These are phyloP conservation scores for Macheiramphus alcinus DNA, from an alignment of 2,113 vertebrate genomes.

Conservation along the genomic window DNA sequence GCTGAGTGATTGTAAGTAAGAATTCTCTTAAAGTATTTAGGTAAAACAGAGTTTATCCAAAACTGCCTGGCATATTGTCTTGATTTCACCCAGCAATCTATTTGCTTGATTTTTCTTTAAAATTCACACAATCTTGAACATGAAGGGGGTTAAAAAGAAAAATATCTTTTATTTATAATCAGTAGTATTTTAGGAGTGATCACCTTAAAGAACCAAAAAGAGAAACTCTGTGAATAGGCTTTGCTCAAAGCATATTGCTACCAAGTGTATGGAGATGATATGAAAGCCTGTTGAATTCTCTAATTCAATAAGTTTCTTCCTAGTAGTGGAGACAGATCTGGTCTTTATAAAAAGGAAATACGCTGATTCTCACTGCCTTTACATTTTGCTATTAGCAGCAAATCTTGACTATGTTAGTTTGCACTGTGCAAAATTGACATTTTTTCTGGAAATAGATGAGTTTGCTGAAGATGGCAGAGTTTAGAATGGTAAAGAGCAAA, in stretches of 20 bases:
- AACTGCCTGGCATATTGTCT: background rate
- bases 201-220: background rate
- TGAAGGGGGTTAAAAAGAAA: background rate
- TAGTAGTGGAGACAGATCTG: background rate
- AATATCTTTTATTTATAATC: background rate
- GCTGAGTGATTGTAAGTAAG: conserved; percentile 18
- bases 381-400: background rate
- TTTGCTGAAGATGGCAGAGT: background rate
- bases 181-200: background rate
- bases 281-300: background rate
- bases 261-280: background rate
- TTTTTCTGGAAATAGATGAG: background rate
- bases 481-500: background rate
- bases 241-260: background rate
- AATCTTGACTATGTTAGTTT: background rate
- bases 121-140: background rate
- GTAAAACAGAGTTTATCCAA: background rate
- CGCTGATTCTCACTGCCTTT: background rate
- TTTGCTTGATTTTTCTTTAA: background rate
- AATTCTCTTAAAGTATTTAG: background rate
- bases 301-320: background rate
- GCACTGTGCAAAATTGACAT: background rate
- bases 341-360: background rate
- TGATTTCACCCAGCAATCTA: background rate
- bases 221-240: background rate